Base-by-base conservation (phyloP, 2,797 vertebrate species). In the Steatocranus sp. region DNA sequence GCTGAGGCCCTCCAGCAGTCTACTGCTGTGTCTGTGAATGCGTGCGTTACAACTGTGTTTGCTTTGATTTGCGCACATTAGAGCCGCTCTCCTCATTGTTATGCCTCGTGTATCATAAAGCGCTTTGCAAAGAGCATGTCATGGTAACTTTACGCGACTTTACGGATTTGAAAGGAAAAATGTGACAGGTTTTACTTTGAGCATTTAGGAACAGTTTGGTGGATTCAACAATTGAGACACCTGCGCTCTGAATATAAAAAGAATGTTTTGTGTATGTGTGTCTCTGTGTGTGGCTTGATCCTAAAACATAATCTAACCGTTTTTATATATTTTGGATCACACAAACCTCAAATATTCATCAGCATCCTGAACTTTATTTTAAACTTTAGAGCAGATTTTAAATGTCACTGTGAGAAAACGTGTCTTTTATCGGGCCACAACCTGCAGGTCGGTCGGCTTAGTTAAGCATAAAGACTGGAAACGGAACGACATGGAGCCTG, bases 1-100 rank as follows among this genome's bases (percentile, higher is more conserved):
- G 82, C 84, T 7, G 41, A 88, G 76, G 84, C 74, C 87, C 86
- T 88, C 76, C 87, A 85, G 84, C 86, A 80, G 79, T 83, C 76
- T 83, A 73, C 76, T 27, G 80, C 79, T 81, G 61, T 27, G 84
- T 90, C 87, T 90, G 86, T 54, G 12, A 70, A 78, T 23, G 63
- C 58, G 46, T 77, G 78, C 15, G 46, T 79, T 79, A 85, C 80
- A 56, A 75, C 54, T 61, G 68, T 63, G 74, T 86, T 36, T 38
- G 61, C 82, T 89, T 88, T 83, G 76, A 85, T 87, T 88, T 77
- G 53, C 61, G 54, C 49, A 66, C 79, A 81, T 81, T 78, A 86
- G 46, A 87, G 66, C 58, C 43, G n/a, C 75, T 77, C 73, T 88
- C 27, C 38, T 58, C 56, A 79, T 85, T 43, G 78, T 79, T 34